Percentiles rank a stretch among this genome's conserved stretches.
These are phyloP conservation scores for Cranoglanis bouderius DNA, from an alignment of 2,113 vertebrate genomes.

Conservation along the genomic window DNA sequence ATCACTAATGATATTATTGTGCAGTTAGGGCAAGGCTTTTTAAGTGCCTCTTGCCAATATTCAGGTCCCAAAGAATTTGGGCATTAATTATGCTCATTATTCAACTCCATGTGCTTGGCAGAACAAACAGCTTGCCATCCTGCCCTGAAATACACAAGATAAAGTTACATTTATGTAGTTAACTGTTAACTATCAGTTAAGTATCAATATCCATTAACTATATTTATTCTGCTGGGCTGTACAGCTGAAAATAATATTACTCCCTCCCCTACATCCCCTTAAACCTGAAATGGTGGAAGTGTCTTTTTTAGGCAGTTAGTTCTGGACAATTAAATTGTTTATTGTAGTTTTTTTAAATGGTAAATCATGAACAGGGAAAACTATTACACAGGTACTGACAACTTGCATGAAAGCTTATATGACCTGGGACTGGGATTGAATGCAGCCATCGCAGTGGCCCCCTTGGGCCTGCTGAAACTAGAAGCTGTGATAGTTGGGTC, in stretches of 20 bases:
- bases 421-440: background rate
- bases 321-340: background rate
- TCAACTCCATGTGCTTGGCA: background rate
- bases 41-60: background rate
- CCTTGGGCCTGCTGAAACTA: background rate
- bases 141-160: background rate
- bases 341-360: background rate
- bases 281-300: background rate
- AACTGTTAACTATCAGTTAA: background rate
- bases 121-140: background rate
- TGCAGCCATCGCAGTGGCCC: background rate
- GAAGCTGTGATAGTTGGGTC: background rate
- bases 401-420: background rate
- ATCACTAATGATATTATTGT: background rate
- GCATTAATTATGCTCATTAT: background rate
- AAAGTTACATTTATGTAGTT: background rate
- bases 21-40: background rate
- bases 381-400: background rate
- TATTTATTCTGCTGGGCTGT: background rate
- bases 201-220: too few relatives aligned
- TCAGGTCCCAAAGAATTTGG: background rate
- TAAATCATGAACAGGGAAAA: background rate
- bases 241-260: background rate
- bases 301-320: background rate
- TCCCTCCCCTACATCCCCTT: background rate